A percentile compares a stretch with the other conserved stretches of the same genome.
These are phyloP conservation scores for Alethe castanea DNA, from an alignment of 2,113 vertebrate genomes.

Conservation along the genomic window DNA sequence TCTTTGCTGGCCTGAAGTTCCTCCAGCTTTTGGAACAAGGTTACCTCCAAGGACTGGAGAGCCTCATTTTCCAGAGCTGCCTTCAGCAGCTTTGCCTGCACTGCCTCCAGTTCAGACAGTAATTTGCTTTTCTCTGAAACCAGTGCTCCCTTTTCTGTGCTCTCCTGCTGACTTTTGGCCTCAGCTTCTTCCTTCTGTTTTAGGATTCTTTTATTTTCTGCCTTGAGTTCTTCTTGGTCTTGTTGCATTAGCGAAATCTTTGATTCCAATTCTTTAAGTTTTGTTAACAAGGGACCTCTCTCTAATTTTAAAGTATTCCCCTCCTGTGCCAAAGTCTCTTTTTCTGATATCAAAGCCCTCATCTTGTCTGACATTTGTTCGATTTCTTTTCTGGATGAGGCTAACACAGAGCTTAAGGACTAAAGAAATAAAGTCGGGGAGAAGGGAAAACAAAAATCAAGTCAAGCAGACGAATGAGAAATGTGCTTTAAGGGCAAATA, in stretches of 20 bases:
- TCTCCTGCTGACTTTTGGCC: constrained; percentile 59
- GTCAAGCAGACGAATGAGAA: constrained; percentile 76
- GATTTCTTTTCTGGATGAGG: constrained; percentile 86
- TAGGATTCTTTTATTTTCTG: constrained; percentile 66
- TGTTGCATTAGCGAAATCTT: constrained; percentile 70
- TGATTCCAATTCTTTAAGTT: constrained; percentile 75
- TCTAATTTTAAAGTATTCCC: constrained; percentile 77
- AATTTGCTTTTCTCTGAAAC: constrained; percentile 67
- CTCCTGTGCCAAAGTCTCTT: constrained; percentile 80
- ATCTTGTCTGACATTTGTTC: constrained; percentile 86
- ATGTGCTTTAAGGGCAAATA: constrained; percentile 53
- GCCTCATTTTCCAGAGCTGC: constrained; percentile 68
- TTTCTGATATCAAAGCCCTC: constrained; percentile 84
- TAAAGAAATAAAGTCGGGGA: constrained; percentile 81
- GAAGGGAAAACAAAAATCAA: constrained; percentile 77
- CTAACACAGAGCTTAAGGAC: constrained; percentile 92
- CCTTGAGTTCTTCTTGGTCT: constrained; percentile 72
- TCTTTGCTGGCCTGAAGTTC: constrained; percentile 70
- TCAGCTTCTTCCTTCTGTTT: constrained; percentile 75
- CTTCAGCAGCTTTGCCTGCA: constrained; percentile 70
- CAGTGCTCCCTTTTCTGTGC: constrained; percentile 62
- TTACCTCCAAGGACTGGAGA: constrained; percentile 54
- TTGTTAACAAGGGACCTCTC: constrained; percentile 76
- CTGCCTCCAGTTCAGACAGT: constrained; percentile 61
- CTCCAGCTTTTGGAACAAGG: constrained; percentile 63